Percentiles rank a stretch among this genome's conserved stretches.
These are phyloP conservation scores for Pocillopora verrucosa DNA, from an alignment of 64 coral and sea anemone species.

Conservation along the genomic window DNA sequence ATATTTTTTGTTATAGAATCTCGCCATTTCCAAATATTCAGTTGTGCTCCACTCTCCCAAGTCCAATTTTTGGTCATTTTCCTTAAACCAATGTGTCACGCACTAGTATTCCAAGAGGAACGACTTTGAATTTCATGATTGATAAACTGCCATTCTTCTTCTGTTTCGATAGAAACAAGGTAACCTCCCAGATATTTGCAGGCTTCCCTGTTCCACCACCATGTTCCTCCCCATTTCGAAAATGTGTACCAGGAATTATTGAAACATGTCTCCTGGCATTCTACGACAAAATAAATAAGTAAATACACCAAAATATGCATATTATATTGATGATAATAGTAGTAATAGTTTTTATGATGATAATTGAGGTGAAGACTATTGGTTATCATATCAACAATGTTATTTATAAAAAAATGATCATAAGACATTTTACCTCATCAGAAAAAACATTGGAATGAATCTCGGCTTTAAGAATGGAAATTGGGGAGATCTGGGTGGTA, in stretches of 20 bases:
- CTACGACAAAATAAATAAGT: background rate
- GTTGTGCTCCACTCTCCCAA: background rate
- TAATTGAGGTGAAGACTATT: too few relatives aligned
- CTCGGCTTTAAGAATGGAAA: too few relatives aligned
- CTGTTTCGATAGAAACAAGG: slow-evolving; percentile 44
- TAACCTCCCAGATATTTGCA: background rate
- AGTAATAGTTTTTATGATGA: too few relatives aligned
- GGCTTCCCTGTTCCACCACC: background rate
- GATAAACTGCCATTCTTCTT: slow-evolving; percentile 35
- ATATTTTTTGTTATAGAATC: background rate
- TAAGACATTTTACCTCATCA: too few relatives aligned
- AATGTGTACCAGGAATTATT: background rate
- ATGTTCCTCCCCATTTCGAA: background rate
- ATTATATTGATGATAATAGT: too few relatives aligned
- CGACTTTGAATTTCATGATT: slow-evolving; percentile 19
- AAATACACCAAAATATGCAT: too few relatives aligned
- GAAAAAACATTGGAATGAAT: too few relatives aligned
- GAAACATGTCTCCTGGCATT: background rate
- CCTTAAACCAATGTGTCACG: slow-evolving; percentile 30
- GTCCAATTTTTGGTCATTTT: background rate
- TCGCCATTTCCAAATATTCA: slow-evolving; percentile 27
- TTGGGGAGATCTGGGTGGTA: too few relatives aligned
- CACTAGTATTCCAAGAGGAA: too few relatives aligned
- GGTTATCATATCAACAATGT: too few relatives aligned
- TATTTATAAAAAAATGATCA: too few relatives aligned